These are phyloP conservation scores for Scarus forsteni DNA, from an alignment of 2,797 vertebrate species.

Conservation along the genomic window DNA sequence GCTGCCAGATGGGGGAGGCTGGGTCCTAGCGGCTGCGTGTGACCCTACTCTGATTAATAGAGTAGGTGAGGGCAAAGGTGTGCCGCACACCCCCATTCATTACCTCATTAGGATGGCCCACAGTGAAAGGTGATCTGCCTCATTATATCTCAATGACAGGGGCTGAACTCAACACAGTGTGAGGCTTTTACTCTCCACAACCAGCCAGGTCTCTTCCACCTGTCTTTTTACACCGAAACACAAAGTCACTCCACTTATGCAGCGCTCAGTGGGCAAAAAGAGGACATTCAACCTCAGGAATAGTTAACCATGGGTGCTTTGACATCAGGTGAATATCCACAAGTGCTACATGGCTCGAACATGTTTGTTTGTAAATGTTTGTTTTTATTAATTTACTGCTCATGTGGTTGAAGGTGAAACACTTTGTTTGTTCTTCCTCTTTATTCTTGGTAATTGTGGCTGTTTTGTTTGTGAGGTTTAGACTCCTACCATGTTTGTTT, in stretches of 20 bases:
- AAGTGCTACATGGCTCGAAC: background rate
- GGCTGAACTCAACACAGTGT: constrained; percentile 65
- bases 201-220: constrained; percentile 42
- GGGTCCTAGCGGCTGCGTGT: constrained; percentile 5
- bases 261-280: constrained; percentile 33
- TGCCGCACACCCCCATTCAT: constrained; percentile 78
- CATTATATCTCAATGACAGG: constrained; percentile 80
- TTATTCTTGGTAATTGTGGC: constrained; percentile 48
- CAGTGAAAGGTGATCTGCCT: constrained; percentile 84
- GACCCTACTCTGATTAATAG: constrained; percentile 84
- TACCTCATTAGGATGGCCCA: constrained; percentile 84
- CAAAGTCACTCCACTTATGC: constrained; percentile 60
- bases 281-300: constrained; percentile 33
- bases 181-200: constrained; percentile 49
- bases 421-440: constrained; percentile 48
- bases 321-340: constrained; percentile 50
- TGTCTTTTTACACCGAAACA: constrained; percentile 44
- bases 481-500: constrained; percentile 45
- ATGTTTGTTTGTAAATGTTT: constrained; percentile 21
- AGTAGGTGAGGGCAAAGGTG: constrained; percentile 83
- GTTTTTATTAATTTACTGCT: constrained; percentile 35
- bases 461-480: constrained; percentile 34
- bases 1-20: constrained; percentile 72
- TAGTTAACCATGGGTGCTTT: constrained; percentile 4
- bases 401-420: constrained; percentile 25